Evolutionary conservation across 1,140 invertebrate genomes (phyloP).

Genomic region (Bradysia coprophila): DNA sequence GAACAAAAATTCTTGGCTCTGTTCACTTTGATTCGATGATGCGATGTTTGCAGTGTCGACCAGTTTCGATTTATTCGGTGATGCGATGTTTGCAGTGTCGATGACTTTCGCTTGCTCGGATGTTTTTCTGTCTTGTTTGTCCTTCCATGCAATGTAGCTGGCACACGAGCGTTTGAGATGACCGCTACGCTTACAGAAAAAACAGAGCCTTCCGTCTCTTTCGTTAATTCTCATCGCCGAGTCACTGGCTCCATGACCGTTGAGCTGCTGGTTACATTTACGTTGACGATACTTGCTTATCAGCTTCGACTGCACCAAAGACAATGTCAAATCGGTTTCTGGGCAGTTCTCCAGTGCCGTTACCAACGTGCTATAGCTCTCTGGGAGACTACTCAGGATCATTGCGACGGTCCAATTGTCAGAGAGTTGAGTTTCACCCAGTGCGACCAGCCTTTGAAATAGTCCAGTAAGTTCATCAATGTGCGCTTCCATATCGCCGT

Average conservation of each 20-base stretch:
- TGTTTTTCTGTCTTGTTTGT: background rate
- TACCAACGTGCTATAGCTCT: conserved; percentile 2
- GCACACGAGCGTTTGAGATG: background rate
- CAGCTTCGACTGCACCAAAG: background rate
- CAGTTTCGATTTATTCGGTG: background rate
- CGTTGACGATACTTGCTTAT: conserved; percentile 1
- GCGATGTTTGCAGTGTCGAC: background rate
- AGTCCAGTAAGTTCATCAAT: conserved; percentile 1
- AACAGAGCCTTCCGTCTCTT: background rate
- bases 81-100: background rate
- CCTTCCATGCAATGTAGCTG: background rate
- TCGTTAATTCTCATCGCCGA: background rate
- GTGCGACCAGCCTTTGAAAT: conserved; percentile 1
- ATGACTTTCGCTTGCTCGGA: background rate
- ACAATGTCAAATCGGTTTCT: conserved; percentile 1
- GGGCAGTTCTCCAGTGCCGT: background rate
- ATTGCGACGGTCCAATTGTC: background rate
- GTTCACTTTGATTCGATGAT: background rate
- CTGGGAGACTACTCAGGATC: conserved; percentile 3
- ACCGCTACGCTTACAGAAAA: background rate
- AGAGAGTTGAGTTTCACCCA: background rate
- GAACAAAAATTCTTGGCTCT: too few species aligned
- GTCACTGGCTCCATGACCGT: background rate
- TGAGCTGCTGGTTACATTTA: background rate
- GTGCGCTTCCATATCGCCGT: conserved; percentile 1